phyloP scores from a whole-genome alignment of 2,113 vertebrate species.

The Coptodon bakossiorum region DNA sequence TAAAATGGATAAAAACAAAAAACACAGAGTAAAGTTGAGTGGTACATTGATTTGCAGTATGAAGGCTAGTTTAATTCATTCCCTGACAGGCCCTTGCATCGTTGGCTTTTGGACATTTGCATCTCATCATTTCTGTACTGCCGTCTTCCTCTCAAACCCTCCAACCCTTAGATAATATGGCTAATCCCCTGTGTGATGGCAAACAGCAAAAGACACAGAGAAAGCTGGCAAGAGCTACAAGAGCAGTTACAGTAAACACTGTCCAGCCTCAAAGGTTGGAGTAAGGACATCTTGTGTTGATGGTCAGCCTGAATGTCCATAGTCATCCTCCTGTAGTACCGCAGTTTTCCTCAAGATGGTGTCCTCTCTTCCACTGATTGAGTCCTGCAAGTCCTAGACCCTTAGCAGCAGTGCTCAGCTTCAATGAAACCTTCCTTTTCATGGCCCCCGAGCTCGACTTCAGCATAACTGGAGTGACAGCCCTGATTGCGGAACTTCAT shows the following conservation, averaged over 20 bases:
- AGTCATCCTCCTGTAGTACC: conserved; percentile 2
- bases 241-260: conserved; percentile 43
- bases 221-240: conserved; percentile 31
- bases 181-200: conserved; percentile 16
- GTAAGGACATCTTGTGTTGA: neutral
- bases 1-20: conserved; percentile 32
- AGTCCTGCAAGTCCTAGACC: conserved; percentile 6
- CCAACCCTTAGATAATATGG: conserved; percentile 8
- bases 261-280: conserved; percentile 29
- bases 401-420: conserved; percentile 86
- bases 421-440: conserved; percentile 93
- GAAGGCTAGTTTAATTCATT: conserved; percentile 52
- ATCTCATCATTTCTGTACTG: conserved; percentile 7
- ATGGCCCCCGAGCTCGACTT: conserved; percentile 83
- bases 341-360: conserved; percentile 22
- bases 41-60: conserved; percentile 67
- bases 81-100: conserved; percentile 29
- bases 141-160: neutral
- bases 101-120: conserved; percentile 16
- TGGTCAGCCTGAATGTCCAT: neutral
- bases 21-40: conserved; percentile 43
- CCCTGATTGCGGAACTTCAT: conserved; percentile 89
- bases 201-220: conserved; percentile 28
- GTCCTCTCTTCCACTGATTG: neutral
- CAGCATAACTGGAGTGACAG: conserved; percentile 78